Evolutionary conservation across 1,140 invertebrate genomes (phyloP).

Genomic region (Diorhabda elongata): DNA sequence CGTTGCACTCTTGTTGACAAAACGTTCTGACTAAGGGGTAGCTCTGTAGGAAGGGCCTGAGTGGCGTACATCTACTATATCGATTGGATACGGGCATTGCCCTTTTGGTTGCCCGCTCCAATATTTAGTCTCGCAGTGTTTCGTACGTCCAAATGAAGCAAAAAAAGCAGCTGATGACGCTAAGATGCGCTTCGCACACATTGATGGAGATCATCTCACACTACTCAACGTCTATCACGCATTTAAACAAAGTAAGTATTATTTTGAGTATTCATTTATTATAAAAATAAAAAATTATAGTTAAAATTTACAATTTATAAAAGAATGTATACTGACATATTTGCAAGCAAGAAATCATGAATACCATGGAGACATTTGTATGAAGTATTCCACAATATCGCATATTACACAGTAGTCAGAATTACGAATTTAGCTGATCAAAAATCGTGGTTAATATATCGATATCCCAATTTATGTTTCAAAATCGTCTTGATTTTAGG

Average conservation of each 20-base stretch:
- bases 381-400: too few species aligned
- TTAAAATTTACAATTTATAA: too few species aligned
- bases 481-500: too few species aligned
- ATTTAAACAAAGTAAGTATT: slow-evolving; percentile 96
- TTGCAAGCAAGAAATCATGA: too few species aligned
- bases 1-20: slow-evolving; percentile 8
- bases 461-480: too few species aligned
- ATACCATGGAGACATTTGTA: too few species aligned
- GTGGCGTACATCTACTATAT: slow-evolving; percentile 54
- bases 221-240: slow-evolving; percentile 95
- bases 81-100: slow-evolving; percentile 54
- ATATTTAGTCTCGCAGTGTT: slow-evolving; percentile 95
- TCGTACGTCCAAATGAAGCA: slow-evolving; percentile 97
- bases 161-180: slow-evolving; percentile 98
- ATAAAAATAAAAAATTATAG: too few species aligned
- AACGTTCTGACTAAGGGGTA: slow-evolving; percentile 47
- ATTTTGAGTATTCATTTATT: too few species aligned
- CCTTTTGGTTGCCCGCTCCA: slow-evolving; percentile 46
- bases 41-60: slow-evolving; percentile 51
- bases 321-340: too few species aligned
- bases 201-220: slow-evolving; percentile 98
- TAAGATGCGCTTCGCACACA: slow-evolving; percentile 98
- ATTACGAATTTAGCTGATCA: too few species aligned
- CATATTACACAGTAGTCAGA: too few species aligned
- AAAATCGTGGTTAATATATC: too few species aligned